These are phyloP conservation scores for Chionodraco myersi DNA, from an alignment of 2,113 vertebrate genomes.

Conservation along the genomic window DNA sequence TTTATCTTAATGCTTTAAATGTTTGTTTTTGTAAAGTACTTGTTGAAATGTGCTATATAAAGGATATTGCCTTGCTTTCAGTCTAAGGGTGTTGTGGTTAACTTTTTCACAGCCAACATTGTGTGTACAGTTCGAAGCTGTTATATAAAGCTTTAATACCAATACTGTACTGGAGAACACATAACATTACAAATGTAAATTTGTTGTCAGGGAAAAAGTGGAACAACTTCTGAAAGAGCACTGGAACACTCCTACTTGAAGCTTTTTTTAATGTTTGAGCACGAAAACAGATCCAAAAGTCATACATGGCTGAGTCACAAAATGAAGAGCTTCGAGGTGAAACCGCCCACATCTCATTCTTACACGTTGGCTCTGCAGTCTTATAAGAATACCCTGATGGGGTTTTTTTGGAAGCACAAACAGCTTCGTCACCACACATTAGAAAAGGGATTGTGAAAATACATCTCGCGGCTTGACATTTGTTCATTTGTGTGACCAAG, in stretches of 20 bases:
- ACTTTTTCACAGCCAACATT: background rate
- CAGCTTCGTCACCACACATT: constrained; percentile 14
- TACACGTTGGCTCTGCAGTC: constrained; percentile 2
- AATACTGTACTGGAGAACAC: background rate
- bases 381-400: constrained; percentile 35
- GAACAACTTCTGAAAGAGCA: background rate
- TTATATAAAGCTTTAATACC: background rate
- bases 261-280: constrained; percentile 26
- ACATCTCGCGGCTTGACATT: background rate
- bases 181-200: background rate
- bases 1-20: no score
- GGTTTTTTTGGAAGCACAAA: constrained; percentile 34
- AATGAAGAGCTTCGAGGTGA: constrained; percentile 35
- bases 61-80: no score
- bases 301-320: constrained; percentile 61
- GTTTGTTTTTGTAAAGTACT: no score
- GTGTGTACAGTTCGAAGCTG: background rate
- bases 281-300: constrained; percentile 11
- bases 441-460: background rate
- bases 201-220: background rate
- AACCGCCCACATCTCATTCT: constrained; percentile 54
- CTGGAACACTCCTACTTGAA: constrained; percentile 21
- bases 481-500: background rate
- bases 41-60: no score
- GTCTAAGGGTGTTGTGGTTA: background rate